Conservation (phyloP, 37 sponge, comb jelly and placozoan species). For the Cliona cf. orientalis region DNA sequence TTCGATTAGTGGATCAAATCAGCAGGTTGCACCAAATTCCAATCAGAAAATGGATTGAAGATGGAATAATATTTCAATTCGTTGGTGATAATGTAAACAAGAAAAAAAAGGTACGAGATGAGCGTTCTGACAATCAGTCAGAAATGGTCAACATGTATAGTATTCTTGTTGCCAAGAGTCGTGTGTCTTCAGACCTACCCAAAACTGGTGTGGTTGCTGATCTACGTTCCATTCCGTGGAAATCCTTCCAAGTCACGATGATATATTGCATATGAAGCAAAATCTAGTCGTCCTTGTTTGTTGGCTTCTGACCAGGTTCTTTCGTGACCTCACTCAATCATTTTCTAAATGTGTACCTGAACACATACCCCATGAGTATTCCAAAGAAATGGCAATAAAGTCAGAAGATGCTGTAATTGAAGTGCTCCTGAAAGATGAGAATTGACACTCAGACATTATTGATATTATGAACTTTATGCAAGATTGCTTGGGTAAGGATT, state of each 20-base stretch:
- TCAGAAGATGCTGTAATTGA: conserved; percentile 41
- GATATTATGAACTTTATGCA: conserved; percentile 36
- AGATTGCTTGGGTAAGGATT: neutral
- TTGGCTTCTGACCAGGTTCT: neutral
- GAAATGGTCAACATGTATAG: conserved; percentile 39
- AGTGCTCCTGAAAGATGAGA: conserved; percentile 45
- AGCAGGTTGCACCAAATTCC: neutral
- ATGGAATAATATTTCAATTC: conserved; percentile 22
- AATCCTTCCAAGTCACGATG: conserved; percentile 5
- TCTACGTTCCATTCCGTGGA: neutral
- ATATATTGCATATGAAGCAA: neutral
- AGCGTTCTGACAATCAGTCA: conserved; percentile 17
- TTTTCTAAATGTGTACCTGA: neutral
- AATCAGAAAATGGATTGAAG: conserved; percentile 34
- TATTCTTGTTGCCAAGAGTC: conserved; percentile 12
- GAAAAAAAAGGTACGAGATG: conserved; percentile 10
- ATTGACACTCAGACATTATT: conserved; percentile 22
- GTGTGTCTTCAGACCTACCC: conserved; percentile 14
- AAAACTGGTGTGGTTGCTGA: neutral
- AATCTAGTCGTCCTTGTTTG: neutral
- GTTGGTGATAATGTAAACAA: conserved; percentile 50
- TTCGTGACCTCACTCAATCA: neutral
- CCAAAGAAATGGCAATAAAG: conserved; percentile 40
- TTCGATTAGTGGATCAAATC: neutral
- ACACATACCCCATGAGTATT: conserved; percentile 6